Evolutionary conservation across 1,140 invertebrate species (phyloP).

Genomic region (Acromyrmex heyeri): DNA sequence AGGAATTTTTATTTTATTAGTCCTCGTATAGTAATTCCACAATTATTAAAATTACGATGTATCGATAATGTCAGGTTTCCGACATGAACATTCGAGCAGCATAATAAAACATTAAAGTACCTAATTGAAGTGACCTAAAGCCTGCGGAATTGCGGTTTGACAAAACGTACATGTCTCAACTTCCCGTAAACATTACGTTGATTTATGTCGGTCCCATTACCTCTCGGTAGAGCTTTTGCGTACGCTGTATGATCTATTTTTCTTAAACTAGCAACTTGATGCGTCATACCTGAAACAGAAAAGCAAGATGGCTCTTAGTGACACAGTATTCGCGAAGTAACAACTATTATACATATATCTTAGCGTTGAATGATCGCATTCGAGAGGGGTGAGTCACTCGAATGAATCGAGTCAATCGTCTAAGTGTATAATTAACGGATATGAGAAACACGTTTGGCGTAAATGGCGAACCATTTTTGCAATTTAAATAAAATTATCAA

Average conservation of each 20-base stretch:
- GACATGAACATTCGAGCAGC: background rate
- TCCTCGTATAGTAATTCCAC: background rate
- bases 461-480: slow-evolving; percentile 16
- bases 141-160: slow-evolving; percentile 18
- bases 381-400: slow-evolving; percentile 1
- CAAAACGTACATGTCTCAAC: slow-evolving; percentile 24
- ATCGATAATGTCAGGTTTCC: slow-evolving; percentile 26
- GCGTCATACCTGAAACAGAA: slow-evolving; percentile 64
- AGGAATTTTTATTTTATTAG: slow-evolving; percentile 5
- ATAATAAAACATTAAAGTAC: slow-evolving; percentile 38
- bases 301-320: slow-evolving; percentile 35
- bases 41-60: slow-evolving; percentile 22
- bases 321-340: background rate
- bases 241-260: slow-evolving; percentile 17
- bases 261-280: slow-evolving; percentile 26
- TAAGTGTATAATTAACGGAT: background rate
- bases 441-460: background rate
- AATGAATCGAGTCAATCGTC: background rate
- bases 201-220: slow-evolving; percentile 29
- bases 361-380: background rate
- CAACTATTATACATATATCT: too few species aligned
- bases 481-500: slow-evolving; percentile 37
- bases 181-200: slow-evolving; percentile 49
- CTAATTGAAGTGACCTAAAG: slow-evolving; percentile 12
- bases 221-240: background rate